These are phyloP conservation scores for Prionailurus viverrinus DNA, from an alignment of 2,113 vertebrate genomes.

Conservation along the genomic window DNA sequence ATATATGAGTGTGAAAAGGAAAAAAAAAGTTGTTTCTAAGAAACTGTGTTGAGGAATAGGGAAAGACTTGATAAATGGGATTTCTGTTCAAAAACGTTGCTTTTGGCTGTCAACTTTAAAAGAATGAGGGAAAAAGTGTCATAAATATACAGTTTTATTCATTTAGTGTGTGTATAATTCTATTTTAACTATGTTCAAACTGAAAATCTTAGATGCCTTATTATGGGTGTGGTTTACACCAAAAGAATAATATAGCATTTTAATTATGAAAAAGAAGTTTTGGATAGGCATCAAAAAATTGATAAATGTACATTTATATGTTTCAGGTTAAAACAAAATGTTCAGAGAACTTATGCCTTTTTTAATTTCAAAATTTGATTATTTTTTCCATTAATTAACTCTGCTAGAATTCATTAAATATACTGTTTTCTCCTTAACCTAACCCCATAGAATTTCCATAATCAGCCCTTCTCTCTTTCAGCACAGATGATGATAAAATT, in stretches of 20 bases:
- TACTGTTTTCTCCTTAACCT: neutral
- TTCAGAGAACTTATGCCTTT: neutral
- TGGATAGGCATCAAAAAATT: neutral
- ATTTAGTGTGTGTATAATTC: neutral
- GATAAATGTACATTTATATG: neutral
- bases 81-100: constrained; percentile 49
- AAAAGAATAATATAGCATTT: neutral
- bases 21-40: constrained; percentile 41
- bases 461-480: neutral
- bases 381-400: neutral
- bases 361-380: neutral
- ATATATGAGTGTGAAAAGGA: neutral
- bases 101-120: constrained; percentile 12
- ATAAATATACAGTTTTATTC: constrained; percentile 29
- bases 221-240: neutral
- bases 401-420: neutral
- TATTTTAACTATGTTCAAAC: constrained; percentile 19
- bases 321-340: neutral
- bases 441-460: neutral
- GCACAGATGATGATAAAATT: neutral
- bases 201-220: neutral
- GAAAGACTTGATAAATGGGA: constrained; percentile 23
- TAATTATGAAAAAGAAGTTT: neutral
- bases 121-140: neutral
- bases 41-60: constrained; percentile 58